These are phyloP conservation scores for Acanthaster planci DNA, from an alignment of 35 echinoderm and acorn worm species.

Conservation along the genomic window DNA sequence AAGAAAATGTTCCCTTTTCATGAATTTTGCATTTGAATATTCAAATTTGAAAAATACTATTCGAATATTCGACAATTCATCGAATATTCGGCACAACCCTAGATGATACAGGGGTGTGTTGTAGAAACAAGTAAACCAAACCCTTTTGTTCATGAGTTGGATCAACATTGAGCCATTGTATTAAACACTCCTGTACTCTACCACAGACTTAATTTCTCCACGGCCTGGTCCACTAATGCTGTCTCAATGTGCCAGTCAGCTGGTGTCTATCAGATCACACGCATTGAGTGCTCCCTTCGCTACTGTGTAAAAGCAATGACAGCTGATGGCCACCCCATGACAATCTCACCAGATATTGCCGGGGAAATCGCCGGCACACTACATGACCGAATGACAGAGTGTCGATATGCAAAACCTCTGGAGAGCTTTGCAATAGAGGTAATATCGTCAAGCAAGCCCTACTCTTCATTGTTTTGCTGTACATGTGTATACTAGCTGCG, in stretches of 20 bases:
- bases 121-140: no score
- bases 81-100: no score
- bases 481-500: no score
- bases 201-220: conserved; percentile 94
- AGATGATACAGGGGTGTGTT: no score
- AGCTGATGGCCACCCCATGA: conserved; percentile 14
- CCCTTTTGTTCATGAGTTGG: neutral
- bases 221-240: conserved; percentile 99
- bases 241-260: conserved; percentile 97
- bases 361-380: conserved; percentile 49
- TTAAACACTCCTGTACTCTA: neutral
- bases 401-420: conserved; percentile 78
- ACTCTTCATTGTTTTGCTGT: no score
- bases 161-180: neutral
- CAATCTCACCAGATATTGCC: conserved; percentile 42
- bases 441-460: neutral
- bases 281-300: conserved; percentile 81
- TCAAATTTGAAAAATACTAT: no score
- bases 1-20: no score
- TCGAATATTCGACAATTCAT: no score
- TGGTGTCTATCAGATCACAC: conserved; percentile 66
- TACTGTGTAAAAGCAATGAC: conserved; percentile 50
- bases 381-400: conserved; percentile 98
- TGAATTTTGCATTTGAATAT: no score
- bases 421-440: conserved; percentile 75